Percentiles rank a stretch among this genome's conserved stretches.
Conservation (phyloP, 2,797 vertebrate genomes). For the Moxostoma hubbsi region DNA sequence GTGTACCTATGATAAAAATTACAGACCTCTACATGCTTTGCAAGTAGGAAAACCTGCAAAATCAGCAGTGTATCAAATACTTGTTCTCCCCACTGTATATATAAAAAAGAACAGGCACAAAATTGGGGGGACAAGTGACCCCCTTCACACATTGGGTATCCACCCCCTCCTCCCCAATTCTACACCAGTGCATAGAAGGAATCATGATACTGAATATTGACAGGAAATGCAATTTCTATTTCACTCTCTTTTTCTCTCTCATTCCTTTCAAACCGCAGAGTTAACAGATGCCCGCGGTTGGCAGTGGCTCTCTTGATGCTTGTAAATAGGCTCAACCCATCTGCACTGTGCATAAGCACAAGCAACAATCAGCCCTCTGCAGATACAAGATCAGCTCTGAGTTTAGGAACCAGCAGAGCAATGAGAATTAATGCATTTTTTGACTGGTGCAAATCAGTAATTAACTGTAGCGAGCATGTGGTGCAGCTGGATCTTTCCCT, state of each 20-base stretch:
- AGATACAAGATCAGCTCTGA: slow-evolving; percentile 45
- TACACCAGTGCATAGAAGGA: too few relatives aligned
- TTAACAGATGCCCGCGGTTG: slow-evolving; percentile 63
- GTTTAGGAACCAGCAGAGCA: slow-evolving; percentile 45
- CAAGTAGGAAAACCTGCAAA: too few relatives aligned
- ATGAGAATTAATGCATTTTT: slow-evolving; percentile 38
- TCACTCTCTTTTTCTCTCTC: slow-evolving; percentile 24
- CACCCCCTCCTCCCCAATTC: too few relatives aligned
- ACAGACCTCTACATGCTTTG: too few relatives aligned
- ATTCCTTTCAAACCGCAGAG: slow-evolving; percentile 43
- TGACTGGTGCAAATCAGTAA: slow-evolving; percentile 19
- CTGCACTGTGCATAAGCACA: slow-evolving; percentile 48
- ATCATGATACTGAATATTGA: too few relatives aligned
- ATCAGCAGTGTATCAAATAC: too few relatives aligned
- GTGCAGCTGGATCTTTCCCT: not conserved
- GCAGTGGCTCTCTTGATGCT: slow-evolving; percentile 51
- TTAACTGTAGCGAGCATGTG: slow-evolving; percentile 19
- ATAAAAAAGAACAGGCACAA: too few relatives aligned
- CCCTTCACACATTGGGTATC: too few relatives aligned
- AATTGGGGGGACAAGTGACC: too few relatives aligned
- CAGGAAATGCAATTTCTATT: slow-evolving; percentile 6
- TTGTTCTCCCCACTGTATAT: too few relatives aligned
- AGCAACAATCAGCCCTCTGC: slow-evolving; percentile 16
- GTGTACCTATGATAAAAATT: too few relatives aligned
- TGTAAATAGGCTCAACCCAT: slow-evolving; percentile 58